Base-by-base conservation (phyloP, 1,140 invertebrate genomes). In the Euwallacea similis region DNA sequence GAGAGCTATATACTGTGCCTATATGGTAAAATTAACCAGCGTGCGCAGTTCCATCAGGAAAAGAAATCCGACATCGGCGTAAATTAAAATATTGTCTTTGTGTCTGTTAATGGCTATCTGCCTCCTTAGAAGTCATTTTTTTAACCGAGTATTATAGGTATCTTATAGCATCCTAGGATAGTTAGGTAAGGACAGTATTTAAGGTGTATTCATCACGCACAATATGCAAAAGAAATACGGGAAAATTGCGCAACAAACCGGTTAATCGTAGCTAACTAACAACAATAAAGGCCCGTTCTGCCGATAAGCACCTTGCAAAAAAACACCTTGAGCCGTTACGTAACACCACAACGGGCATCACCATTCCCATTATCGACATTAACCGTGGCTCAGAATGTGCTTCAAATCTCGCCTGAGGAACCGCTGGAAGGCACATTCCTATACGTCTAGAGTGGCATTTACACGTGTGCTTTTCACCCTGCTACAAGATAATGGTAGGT, bases 81-180 rank as follows among this genome's bases (percentile, higher is more conserved):
- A 64, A 70, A 70, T 70, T 56, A 70, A 70, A 62, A 46, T 70
- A 47, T 64, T 70, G 58, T 64, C 53, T 53, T 62, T 70, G 50
- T 58, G 9, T 6, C 46, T 11, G 16, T 11, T 64, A 70, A 70
- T 70, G 53, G 61, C 50, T 70, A 64, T 46, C 46, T 10, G 13
- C 13, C 6, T 13, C 13, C 9, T 50, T 7, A 50, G 9, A 11
- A 10, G 46, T 50, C 13, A 50, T 11, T 4, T 11, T 11, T 50
- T 13, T 11, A 50, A 11, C 2, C 9, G 2, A 50, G 2, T 6
- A 11, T 50, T 50, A 10, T 13, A 10, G 13, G 13, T 50, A 11
- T 50, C 46, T 50, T 50, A 6, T 50, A 11, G 2, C 6, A 50
- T 50, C 13, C 2, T 50, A 11, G 2, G 13, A 50, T 11, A 7